These are phyloP conservation scores for Dicyrtomina minuta DNA, from an alignment of 2,888 invertebrate species.

Conservation along the genomic window DNA sequence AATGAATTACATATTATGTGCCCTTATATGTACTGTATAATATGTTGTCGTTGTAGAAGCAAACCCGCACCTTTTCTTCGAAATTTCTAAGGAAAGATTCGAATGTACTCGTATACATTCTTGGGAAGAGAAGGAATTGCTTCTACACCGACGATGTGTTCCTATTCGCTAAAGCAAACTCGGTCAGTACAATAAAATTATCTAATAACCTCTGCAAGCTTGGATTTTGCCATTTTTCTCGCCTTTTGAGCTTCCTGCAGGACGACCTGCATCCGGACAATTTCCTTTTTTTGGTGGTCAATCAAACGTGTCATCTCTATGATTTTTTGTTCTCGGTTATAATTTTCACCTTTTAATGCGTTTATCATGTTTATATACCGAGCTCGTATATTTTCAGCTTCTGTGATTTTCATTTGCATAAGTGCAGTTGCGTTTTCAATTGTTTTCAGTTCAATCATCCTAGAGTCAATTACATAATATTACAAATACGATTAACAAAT, in stretches of 20 bases:
- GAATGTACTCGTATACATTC: too few species aligned
- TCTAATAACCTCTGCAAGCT: slow-evolving; percentile 37
- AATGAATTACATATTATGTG: too few species aligned
- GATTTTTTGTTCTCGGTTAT: slow-evolving; percentile 37
- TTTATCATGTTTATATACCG: slow-evolving; percentile 49
- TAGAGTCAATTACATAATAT: slow-evolving; percentile 9
- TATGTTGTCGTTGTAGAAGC: too few species aligned
- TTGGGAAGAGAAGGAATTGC: too few species aligned
- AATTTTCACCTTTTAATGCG: slow-evolving; percentile 48
- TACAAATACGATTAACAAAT: neutral
- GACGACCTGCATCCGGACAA: slow-evolving; percentile 33
- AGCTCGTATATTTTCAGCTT: slow-evolving; percentile 51
- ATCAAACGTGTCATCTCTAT: slow-evolving; percentile 39
- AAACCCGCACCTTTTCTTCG: too few species aligned
- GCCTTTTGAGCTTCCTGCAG: slow-evolving; percentile 46
- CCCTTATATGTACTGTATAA: too few species aligned
- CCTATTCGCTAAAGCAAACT: too few species aligned
- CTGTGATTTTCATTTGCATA: slow-evolving; percentile 52
- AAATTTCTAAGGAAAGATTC: too few species aligned
- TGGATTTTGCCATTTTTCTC: slow-evolving; percentile 36
- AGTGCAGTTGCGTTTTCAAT: slow-evolving; percentile 50
- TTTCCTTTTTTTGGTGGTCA: slow-evolving; percentile 44
- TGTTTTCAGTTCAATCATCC: slow-evolving; percentile 42
- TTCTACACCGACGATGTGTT: too few species aligned
- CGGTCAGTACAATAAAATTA: neutral